Base-by-base conservation (phyloP, 1,140 invertebrate species). In the Drosophila nikananu region DNA sequence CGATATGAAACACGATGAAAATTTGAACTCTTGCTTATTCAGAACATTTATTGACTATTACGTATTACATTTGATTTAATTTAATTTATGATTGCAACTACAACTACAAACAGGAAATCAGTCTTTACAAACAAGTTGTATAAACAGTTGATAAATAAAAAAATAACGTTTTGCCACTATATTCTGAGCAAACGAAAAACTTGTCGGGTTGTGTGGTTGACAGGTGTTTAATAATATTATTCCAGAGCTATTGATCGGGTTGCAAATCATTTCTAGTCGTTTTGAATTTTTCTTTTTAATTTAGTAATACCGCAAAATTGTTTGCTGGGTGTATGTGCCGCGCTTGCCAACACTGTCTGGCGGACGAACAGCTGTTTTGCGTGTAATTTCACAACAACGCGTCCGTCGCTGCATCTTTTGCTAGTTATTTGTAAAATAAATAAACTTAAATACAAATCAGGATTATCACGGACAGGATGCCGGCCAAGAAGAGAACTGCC, bases 101-200 rank as follows among this genome's bases (percentile, higher is more conserved):
- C 23, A 75, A 44, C 73, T 89, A 89, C 63, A 70, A 79, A 90
- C 66, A 76, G 46, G 81, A 90, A 90, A 90, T 89, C 84, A 89
- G 84, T 89, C 84, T 89, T 89, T 84, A 89, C 86, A 89, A 89
- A 89, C 54, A 76, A 90, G 84, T 81, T 89, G 74, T 84, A 81
- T 84, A 65, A 90, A 84, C 77, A 79, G 55, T 79, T 60, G 55
- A 72, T 65, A 79, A 80, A 72, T 79, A 70, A 78, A 70, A 77
- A 66, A 65, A 8, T 51, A 25, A 59, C 51, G 78, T 68, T 42
- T 76, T 71, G 83, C 79, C 73, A 80, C 81, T 67, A 75, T 63
- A 42, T 64, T 63, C 30, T 90, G 84, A 90, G 81, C 86, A 81
- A 89, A 84, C 46, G 51, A 76, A 90, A 74, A 48, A 46, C 12